phyloP scores from a whole-genome alignment of 92 coral and sea anemone species.

The Micromussa lordhowensis region DNA sequence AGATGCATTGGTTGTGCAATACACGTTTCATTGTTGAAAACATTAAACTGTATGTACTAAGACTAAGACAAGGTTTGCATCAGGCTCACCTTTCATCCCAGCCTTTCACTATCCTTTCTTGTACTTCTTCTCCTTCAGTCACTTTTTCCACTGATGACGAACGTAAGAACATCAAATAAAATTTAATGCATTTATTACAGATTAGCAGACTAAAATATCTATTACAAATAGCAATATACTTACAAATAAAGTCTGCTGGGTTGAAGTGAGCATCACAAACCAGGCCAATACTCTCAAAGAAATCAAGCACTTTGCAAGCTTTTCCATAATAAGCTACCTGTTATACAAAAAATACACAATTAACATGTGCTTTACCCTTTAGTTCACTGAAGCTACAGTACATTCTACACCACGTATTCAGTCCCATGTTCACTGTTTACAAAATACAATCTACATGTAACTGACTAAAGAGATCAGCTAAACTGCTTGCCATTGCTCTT shows the following conservation, averaged over 20 bases:
- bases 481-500: too few relatives aligned
- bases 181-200: background rate
- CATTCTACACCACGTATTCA: too few relatives aligned
- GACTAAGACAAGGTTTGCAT: too few relatives aligned
- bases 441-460: too few relatives aligned
- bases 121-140: constrained; percentile 73
- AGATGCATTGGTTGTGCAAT: too few relatives aligned
- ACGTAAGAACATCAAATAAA: background rate
- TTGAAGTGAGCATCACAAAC: constrained; percentile 87
- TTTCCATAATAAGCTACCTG: constrained; percentile 92
- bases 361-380: too few relatives aligned
- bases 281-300: constrained; percentile 80
- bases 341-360: background rate
- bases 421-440: too few relatives aligned
- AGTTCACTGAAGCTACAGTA: too few relatives aligned
- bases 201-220: background rate
- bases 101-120: constrained; percentile 74
- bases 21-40: too few relatives aligned
- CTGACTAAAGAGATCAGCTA: too few relatives aligned
- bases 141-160: constrained; percentile 83
- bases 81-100: constrained; percentile 82
- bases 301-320: constrained; percentile 76
- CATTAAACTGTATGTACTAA: too few relatives aligned
- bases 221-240: constrained; percentile 29
- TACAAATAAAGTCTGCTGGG: constrained; percentile 94